Evolutionary conservation across 2,888 invertebrate genomes (phyloP).

Genomic region (Erpobdella octoculata): DNA sequence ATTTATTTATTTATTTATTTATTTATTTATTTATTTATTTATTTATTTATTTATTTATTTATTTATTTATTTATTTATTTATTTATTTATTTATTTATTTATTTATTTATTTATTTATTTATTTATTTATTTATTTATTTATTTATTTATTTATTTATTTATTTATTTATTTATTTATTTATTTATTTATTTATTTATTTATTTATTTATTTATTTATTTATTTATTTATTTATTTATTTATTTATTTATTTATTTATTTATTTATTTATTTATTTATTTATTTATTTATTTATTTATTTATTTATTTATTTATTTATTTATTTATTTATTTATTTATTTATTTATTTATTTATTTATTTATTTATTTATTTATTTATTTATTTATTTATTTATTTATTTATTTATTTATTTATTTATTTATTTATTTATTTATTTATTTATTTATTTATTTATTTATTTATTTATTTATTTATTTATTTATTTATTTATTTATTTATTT

Average conservation of each 20-base stretch:
- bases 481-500: background rate
- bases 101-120: background rate
- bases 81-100: slow-evolving; percentile 19
- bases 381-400: slow-evolving; percentile 22
- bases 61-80: slow-evolving; percentile 27
- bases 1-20: background rate
- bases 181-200: background rate
- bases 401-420: slow-evolving; percentile 14
- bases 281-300: background rate
- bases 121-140: background rate
- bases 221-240: background rate
- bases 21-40: background rate
- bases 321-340: background rate
- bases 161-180: background rate
- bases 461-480: background rate
- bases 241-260: background rate
- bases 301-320: background rate
- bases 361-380: background rate
- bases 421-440: slow-evolving; percentile 14
- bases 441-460: background rate
- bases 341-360: background rate
- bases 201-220: background rate
- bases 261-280: background rate
- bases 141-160: background rate
- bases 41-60: slow-evolving; percentile 25